Percentiles rank a stretch among this genome's conserved stretches.
Conservation (phyloP, 2,888 invertebrate genomes). For the Nemapogon koenigi region DNA sequence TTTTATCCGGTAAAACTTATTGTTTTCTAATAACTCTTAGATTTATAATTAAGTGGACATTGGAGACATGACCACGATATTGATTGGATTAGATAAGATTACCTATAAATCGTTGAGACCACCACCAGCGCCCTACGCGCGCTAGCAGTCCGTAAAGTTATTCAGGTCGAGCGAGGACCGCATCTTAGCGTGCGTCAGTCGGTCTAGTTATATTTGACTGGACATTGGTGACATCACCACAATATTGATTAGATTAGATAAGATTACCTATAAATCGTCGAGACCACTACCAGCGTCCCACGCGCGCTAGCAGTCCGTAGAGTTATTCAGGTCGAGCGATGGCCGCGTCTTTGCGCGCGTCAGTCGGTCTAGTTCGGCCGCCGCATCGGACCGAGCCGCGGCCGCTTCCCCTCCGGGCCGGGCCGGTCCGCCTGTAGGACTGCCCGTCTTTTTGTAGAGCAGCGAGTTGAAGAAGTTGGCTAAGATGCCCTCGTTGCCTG, state of each 20-base stretch:
- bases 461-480: conserved; percentile 99
- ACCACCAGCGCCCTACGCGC: not conserved
- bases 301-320: conserved; percentile 22
- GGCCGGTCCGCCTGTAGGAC: conserved; percentile 59
- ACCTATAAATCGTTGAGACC: too few species aligned
- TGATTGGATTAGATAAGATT: too few species aligned
- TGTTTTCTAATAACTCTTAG: conserved; percentile 33
- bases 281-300: too few species aligned
- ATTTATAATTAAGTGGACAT: conserved; percentile 32
- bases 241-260: too few species aligned
- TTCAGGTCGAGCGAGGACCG: conserved; percentile 63
- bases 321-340: conserved; percentile 62
- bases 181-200: conserved; percentile 78
- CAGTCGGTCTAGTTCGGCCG: conserved; percentile 90
- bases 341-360: conserved; percentile 71
- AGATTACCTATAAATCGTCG: too few species aligned
- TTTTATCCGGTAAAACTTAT: too few species aligned
- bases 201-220: conserved; percentile 67
- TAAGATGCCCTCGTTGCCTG: conserved; percentile 90
- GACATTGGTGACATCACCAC: too few species aligned
- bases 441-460: conserved; percentile 90
- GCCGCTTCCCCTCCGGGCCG: conserved; percentile 62
- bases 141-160: conserved; percentile 28
- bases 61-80: too few species aligned
- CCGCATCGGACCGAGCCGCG: conserved; percentile 85